A percentile compares a stretch with the other conserved stretches of the same genome.
phyloP scores from a whole-genome alignment of 2,888 invertebrate genomes.

The Steromphala cineraria region DNA sequence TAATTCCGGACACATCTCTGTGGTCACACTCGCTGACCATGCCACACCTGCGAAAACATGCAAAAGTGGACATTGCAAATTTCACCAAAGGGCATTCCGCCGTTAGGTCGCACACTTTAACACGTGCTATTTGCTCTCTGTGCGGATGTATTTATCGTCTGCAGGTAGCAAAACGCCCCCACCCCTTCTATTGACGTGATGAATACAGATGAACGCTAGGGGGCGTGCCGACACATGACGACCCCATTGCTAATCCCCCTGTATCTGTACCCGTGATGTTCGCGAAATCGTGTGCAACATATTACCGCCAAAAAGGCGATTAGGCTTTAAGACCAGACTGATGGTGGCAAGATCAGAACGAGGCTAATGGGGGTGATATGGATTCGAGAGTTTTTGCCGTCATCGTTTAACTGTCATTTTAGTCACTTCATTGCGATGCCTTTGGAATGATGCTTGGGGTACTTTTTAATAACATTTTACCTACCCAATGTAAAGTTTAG shows the following conservation, averaged over 20 bases:
- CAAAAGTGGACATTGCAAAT: neutral
- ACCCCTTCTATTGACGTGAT: neutral
- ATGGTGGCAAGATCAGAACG: no score
- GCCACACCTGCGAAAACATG: conserved; percentile 12
- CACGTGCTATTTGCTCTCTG: neutral
- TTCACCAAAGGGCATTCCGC: neutral
- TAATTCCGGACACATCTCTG: neutral
- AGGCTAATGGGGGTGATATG: no score
- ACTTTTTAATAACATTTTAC: no score
- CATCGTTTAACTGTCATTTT: no score
- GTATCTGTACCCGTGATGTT: neutral
- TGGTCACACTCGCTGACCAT: conserved; percentile 2
- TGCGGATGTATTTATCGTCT: conserved; percentile 7
- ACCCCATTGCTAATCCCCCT: neutral
- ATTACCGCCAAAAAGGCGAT: neutral
- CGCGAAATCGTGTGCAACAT: neutral
- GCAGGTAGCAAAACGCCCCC: conserved; percentile 11
- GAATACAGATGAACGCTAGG: conserved; percentile 2
- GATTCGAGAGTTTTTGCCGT: no score
- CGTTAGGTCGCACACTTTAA: neutral
- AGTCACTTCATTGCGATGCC: no score
- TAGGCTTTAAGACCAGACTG: no score
- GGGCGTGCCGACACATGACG: conserved; percentile 2
- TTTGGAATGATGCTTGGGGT: no score
- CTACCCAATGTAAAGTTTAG: no score